A percentile compares a stretch with the other conserved stretches of the same genome.
Evolutionary conservation across 2,797 vertebrate species (phyloP).

Genomic region (Siniperca undulata): DNA sequence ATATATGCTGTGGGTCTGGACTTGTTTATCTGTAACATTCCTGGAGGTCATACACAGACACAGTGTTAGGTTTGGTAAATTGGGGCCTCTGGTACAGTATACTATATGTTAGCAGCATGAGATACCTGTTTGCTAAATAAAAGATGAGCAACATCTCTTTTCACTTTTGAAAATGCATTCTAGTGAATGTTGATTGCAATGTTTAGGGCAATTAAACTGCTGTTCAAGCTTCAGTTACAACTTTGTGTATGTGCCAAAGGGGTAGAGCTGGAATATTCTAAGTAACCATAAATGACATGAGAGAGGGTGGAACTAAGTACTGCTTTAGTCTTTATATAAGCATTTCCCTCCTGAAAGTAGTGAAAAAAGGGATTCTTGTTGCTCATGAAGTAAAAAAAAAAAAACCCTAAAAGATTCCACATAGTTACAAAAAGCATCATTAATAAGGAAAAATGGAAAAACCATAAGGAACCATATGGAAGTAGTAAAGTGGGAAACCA

Average conservation of each 20-base stretch:
- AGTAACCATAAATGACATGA: constrained; percentile 6
- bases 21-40: constrained; percentile 6
- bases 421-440: constrained; percentile 36
- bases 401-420: constrained; percentile 15
- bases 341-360: background rate
- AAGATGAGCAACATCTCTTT: constrained; percentile 41
- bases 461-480: constrained; percentile 42
- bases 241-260: background rate
- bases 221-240: constrained; percentile 31
- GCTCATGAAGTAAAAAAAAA: constrained; percentile 1
- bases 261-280: background rate
- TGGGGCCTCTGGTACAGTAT: background rate
- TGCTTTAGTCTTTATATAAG: background rate
- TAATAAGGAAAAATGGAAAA: constrained; percentile 28
- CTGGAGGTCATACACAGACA: constrained; percentile 6
- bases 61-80: background rate
- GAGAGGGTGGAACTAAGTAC: background rate
- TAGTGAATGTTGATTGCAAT: constrained; percentile 32
- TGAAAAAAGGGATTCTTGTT: constrained; percentile 1
- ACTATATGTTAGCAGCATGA: constrained; percentile 23
- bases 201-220: constrained; percentile 52
- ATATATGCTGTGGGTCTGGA: background rate
- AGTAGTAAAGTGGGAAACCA: constrained; percentile 32
- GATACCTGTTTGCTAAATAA: constrained; percentile 53
- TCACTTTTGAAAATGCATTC: constrained; percentile 31